Evolutionary conservation across 30 jellyfish, hydroid and myxozoan species (phyloP).

Genomic region (Cassiopea andromeda): DNA sequence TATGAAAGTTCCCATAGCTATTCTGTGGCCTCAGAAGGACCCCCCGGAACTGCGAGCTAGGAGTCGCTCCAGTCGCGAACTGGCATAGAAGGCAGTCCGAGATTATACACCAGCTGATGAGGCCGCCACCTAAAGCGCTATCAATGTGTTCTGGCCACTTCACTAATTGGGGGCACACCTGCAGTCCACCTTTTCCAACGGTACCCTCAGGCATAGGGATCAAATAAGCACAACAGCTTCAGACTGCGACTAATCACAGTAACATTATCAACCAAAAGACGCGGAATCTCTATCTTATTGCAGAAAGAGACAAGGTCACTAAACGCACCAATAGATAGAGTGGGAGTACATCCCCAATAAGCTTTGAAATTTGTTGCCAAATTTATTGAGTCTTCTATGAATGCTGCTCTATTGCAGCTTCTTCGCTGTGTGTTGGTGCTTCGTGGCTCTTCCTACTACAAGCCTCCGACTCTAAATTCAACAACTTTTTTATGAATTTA

Average conservation of each 20-base stretch:
- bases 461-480: no score
- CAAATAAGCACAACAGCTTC: not conserved
- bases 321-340: not conserved
- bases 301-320: not conserved
- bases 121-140: constrained; percentile 1
- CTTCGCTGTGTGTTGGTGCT: no score
- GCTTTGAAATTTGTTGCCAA: no score
- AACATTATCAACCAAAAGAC: not conserved
- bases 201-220: constrained; percentile 17
- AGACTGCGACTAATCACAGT: not conserved
- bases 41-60: constrained; percentile 7
- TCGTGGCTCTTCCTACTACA: no score
- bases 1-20: not conserved
- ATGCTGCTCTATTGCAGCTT: no score
- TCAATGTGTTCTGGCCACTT: not conserved
- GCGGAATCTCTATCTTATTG: not conserved
- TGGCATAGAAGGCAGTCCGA: constrained; percentile 1
- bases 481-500: no score
- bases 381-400: no score
- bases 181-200: not conserved
- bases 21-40: constrained; percentile 11
- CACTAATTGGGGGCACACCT: constrained; percentile 1
- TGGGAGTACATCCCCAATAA: not conserved
- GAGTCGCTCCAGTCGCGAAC: constrained; percentile 12
- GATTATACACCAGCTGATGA: constrained; percentile 11